Evolutionary conservation across 2,888 invertebrate species (phyloP).

Genomic region (Orchesellides sinensis): DNA sequence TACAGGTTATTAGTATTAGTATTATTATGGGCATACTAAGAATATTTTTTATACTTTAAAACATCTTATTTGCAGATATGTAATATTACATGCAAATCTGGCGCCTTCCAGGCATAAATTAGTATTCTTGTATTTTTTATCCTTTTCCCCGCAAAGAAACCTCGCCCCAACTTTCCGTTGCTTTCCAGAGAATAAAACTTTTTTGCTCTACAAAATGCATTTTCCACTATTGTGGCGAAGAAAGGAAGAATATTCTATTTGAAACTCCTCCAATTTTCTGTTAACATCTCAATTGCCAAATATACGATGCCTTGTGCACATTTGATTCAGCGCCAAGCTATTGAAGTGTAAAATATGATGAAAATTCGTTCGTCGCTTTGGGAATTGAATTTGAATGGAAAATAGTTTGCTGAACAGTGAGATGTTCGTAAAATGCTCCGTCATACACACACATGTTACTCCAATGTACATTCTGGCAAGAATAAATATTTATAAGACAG

Average conservation of each 20-base stretch:
- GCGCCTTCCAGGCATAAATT: too few relatives aligned
- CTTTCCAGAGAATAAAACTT: not conserved
- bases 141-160: not conserved
- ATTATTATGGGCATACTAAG: too few relatives aligned
- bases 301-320: conserved; percentile 25
- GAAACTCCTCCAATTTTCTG: conserved; percentile 53
- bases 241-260: conserved; percentile 6
- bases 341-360: conserved; percentile 54
- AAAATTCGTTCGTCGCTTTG: conserved; percentile 30
- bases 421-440: not conserved
- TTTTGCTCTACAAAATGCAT: not conserved
- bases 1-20: too few relatives aligned
- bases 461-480: too few relatives aligned
- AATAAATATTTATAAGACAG: conserved; percentile 9
- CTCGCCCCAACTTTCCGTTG: not conserved
- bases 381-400: conserved; percentile 16
- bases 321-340: conserved; percentile 42
- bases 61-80: too few relatives aligned
- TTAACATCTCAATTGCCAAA: conserved; percentile 54
- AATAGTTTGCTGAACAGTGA: not conserved
- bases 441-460: conserved; percentile 31
- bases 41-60: too few relatives aligned
- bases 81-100: too few relatives aligned
- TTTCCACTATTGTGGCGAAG: not conserved
- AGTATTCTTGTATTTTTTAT: too few relatives aligned